Evolutionary conservation across 1,140 invertebrate species (phyloP), one percentile per base, ranked within the genome.

Genomic region (Drosophila paulistorum): DNA sequence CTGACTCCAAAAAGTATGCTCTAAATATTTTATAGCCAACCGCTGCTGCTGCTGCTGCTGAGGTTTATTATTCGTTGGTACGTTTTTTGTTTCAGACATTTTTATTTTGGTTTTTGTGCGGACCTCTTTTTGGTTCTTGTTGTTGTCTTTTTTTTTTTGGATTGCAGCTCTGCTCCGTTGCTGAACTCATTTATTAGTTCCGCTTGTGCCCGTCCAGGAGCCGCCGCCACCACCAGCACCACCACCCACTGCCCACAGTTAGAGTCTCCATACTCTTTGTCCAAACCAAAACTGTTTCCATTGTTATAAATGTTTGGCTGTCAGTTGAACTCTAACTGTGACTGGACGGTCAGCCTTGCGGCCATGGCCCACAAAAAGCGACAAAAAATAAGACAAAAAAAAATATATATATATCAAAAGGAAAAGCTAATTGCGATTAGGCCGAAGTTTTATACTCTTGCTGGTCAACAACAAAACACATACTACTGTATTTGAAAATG

Each of bases 171-270:
- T 51, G 45, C 45, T 48, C 83, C 73, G 71, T 62, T 79, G 76
- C 76, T 77, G 79, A 79, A 87, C 83, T 87, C 83, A 86, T 86
- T 87, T 86, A 86, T 86, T 86, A 87, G 83, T 86, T 83, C 83
- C 77, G 83, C 41, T 73, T 58, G 55, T 71, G 57, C 82, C 64
- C 65, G 54, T 54, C 48, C 63, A 26, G 42, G 14, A 37, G 59
- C 54, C 33, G 37, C 26, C n/a, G 3, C 48, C 48, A 33, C 9
- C 57, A 14, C 17, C 10, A 26, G 1, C 26, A 26, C 26, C 26
- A 26, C 1, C 2, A 30, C 26, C n/a, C 30, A 30, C 6, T 7
- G 30, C 30, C 30, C 30, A 30, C 30, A 6, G 30, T 7, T 7
- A 7, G 30, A 30, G 30, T 30, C 30, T 7, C 11, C 39, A 23